Percentiles rank a stretch among this genome's conserved stretches.
phyloP scores from a whole-genome alignment of 2,797 vertebrate species.

The Mastacembelus armatus region DNA sequence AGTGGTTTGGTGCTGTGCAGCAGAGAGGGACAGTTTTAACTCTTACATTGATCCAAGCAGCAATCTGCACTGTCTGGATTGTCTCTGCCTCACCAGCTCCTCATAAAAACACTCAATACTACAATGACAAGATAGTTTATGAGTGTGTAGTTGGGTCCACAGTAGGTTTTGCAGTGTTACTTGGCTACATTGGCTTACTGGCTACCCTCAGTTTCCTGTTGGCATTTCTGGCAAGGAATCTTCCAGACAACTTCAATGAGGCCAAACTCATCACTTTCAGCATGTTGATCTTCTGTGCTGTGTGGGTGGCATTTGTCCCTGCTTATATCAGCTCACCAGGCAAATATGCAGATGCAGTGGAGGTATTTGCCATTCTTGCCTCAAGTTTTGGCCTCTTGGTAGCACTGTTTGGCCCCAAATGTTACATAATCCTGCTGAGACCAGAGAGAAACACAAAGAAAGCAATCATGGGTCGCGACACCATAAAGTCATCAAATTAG shows the following conservation, averaged over 20 bases:
- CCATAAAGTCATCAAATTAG: too few species aligned
- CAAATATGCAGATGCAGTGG: slow-evolving; percentile 78
- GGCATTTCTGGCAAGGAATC: slow-evolving; percentile 74
- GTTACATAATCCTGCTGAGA: too few species aligned
- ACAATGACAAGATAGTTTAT: slow-evolving; percentile 74
- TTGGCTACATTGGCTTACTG: slow-evolving; percentile 74
- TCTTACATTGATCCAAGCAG: slow-evolving; percentile 61
- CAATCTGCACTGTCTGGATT: slow-evolving; percentile 64
- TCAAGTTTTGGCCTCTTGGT: slow-evolving; percentile 77
- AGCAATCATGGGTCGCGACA: too few species aligned
- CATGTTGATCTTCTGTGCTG: slow-evolving; percentile 78
- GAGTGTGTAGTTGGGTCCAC: slow-evolving; percentile 73
- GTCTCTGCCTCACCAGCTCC: slow-evolving; percentile 64
- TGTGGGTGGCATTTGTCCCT: slow-evolving; percentile 76
- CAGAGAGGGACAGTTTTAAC: slow-evolving; percentile 74
- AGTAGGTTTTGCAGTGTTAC: slow-evolving; percentile 61
- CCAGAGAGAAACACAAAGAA: too few species aligned
- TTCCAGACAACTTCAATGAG: slow-evolving; percentile 76
- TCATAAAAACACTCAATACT: slow-evolving; percentile 72
- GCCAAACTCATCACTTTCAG: slow-evolving; percentile 78
- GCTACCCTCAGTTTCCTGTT: slow-evolving; percentile 69
- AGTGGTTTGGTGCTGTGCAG: slow-evolving; percentile 73
- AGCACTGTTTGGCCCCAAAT: slow-evolving; percentile 78
- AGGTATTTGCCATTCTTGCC: slow-evolving; percentile 79
- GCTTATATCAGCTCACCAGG: slow-evolving; percentile 81